Evolutionary conservation across 37 sponge, comb jelly and placozoan species (phyloP), one percentile per base, ranked within the genome.

Genomic region (Cladorhizidae sp.): DNA sequence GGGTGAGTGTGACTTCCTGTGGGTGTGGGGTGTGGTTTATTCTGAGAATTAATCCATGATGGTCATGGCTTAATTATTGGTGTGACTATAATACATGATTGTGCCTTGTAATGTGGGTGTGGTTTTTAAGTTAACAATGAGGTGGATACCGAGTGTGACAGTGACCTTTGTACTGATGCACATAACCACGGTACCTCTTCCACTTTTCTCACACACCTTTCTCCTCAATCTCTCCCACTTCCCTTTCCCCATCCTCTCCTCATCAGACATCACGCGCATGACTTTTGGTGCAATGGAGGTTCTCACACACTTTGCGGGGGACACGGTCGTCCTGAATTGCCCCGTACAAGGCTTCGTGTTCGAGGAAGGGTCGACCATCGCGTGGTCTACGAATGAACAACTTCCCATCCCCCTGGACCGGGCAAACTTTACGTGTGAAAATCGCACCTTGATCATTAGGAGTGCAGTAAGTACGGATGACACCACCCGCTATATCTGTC

Each of bases 321-420:
- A 71, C 6, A 74, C 74, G 8, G 74, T 29, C 31, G 35, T 74
- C 20, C 15, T 74, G 33, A 56, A 74, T 37, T 71, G 72, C 28
- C 43, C 43, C 6, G 28, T 45, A 8, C 11, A 14, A 41, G 35
- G 11, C 17, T 32, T 3, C 2, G 5, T 17, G 31, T 31, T 65
- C 7, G 67, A 65, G 35, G 33, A 28, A 31, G 67, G 67, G 2
- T 65, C 32, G 9, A 2, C 2, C 8, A 32, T 31, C 12, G 7
- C 32, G 3, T 65, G 67, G 67, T 3, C 3, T 15, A 2, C 35
- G 32, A 36, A 11, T 3, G 67, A 65, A 7, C 17, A 32, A 7
- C 3, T 32, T 25, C 67, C 35, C 2, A 31, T 65, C 17, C 67
- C 67, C 8, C 49, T 45, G 23, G 72, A 71, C 6, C 40, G 49